Base-by-base conservation (phyloP, 2,888 invertebrate species). In the Mesorhabditis sp. region DNA sequence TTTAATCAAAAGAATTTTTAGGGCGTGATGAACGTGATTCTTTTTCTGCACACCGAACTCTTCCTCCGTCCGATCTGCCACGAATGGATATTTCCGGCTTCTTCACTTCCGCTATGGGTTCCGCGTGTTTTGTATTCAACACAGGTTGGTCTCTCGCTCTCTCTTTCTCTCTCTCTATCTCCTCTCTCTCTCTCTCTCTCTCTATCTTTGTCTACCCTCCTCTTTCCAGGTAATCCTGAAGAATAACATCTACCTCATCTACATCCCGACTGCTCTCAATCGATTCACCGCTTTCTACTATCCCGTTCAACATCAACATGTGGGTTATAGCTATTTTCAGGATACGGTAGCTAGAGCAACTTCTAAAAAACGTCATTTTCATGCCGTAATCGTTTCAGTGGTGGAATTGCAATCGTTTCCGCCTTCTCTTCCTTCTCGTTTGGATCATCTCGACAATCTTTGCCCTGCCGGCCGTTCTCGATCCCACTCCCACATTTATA, bases 21-120 rank as follows among this genome's bases (percentile, higher is more conserved):
- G 58, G 58, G 58, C n/a, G 58, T 50, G 58, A 50, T 50, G 58
- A 50, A 50, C n/a, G 58, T 50, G 58, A 13, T n/a, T n/a, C 58
- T 50, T n/a, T 50, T 50, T 50, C 58, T 50, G 10, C 58, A 50
- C 58, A 50, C 58, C 58, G 58, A 50, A 50, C 58, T 50, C 1
- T 10, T 50, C 58, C 58, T 50, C 58, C 58, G 58, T n/a, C 58
- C 58, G n/a, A 50, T 50, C 58, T 10, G 10, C n/a, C n/a, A 13
- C n/a, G 58, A 50, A n/a, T 50, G 58, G 58, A 13, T 50, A 13
- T 50, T 50, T n/a, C 58, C 58, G 58, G n/a, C n/a, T n/a, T 13
- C 58, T n/a, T 10, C 58, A 50, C n/a, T 50, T 10, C 58, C 58
- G 7, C 58, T n/a, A 50, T 50, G 58, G 58, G 7, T 50, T 50